These are phyloP conservation scores for Drosophila murphyi DNA, from an alignment of 1,140 invertebrate genomes.

Conservation along the genomic window DNA sequence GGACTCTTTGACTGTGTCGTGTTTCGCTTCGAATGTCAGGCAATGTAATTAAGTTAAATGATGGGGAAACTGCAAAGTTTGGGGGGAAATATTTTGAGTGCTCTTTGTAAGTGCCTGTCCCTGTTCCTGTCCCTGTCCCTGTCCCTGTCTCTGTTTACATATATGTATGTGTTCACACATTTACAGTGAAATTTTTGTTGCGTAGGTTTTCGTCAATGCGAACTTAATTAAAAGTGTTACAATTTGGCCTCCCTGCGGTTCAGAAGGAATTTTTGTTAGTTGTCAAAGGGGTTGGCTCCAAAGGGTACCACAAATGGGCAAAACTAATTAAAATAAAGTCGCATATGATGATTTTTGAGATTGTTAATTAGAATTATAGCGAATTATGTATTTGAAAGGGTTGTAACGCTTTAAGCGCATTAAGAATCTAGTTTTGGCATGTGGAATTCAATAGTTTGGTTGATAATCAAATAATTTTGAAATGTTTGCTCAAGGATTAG, in stretches of 20 bases:
- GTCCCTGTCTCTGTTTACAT: not conserved
- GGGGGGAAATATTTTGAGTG: slow-evolving; percentile 52
- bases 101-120: slow-evolving; percentile 2
- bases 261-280: slow-evolving; percentile 29
- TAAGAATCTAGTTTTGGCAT: no score
- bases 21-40: slow-evolving; percentile 67
- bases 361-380: slow-evolving; percentile 53
- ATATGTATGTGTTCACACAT: not conserved
- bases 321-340: slow-evolving; percentile 74
- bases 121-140: no score
- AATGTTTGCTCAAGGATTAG: no score
- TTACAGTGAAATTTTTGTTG: slow-evolving; percentile 46
- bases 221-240: slow-evolving; percentile 77
- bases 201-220: slow-evolving; percentile 47
- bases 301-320: slow-evolving; percentile 65
- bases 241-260: slow-evolving; percentile 46
- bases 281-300: slow-evolving; percentile 23
- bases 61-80: slow-evolving; percentile 79
- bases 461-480: no score
- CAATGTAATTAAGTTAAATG: slow-evolving; percentile 81
- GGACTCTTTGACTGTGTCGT: slow-evolving; percentile 47
- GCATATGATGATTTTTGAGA: slow-evolving; percentile 58
- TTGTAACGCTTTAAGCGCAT: no score
- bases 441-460: no score
- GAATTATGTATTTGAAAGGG: slow-evolving; percentile 55